Conservation (phyloP, 2,797 vertebrate species). For the Neosalanx taihuensis region DNA sequence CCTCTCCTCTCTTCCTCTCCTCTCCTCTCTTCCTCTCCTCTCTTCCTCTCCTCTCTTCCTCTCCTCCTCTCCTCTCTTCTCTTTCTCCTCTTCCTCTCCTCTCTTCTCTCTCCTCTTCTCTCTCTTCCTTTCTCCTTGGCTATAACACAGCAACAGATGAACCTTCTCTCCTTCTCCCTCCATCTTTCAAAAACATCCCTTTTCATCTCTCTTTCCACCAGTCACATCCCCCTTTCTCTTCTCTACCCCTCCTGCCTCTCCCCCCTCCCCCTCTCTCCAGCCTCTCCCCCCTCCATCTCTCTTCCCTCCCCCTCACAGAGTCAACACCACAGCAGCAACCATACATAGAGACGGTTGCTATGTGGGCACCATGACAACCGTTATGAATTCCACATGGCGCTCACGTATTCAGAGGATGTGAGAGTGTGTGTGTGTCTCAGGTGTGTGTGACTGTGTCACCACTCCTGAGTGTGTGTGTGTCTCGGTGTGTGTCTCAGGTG, state of each 20-base stretch:
- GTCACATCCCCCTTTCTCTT: constrained; percentile 23
- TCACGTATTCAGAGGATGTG: constrained; percentile 74
- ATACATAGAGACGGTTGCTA: constrained; percentile 72
- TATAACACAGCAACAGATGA: not conserved
- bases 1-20: not conserved
- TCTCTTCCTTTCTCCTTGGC: constrained; percentile 21
- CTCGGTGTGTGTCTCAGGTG: not conserved
- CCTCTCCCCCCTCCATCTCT: not conserved
- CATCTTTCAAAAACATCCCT: constrained; percentile 15
- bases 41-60: not conserved
- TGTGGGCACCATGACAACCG: constrained; percentile 76
- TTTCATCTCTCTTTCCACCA: not conserved
- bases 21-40: not conserved
- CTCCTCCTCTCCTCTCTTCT: not conserved
- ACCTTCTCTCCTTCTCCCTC: constrained; percentile 18
- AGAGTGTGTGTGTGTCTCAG: constrained; percentile 6
- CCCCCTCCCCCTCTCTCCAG: not conserved
- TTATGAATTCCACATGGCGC: constrained; percentile 74
- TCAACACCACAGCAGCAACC: constrained; percentile 68
- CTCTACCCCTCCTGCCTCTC: not conserved
- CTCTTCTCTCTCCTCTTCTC: not conserved
- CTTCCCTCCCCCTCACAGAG: constrained; percentile 30
- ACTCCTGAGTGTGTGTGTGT: not conserved
- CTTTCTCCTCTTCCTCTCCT: not conserved
- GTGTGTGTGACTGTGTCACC: not conserved